Conservation (phyloP, 35 echinoderm and acorn worm genomes). For the Holothuria glaberrima region DNA sequence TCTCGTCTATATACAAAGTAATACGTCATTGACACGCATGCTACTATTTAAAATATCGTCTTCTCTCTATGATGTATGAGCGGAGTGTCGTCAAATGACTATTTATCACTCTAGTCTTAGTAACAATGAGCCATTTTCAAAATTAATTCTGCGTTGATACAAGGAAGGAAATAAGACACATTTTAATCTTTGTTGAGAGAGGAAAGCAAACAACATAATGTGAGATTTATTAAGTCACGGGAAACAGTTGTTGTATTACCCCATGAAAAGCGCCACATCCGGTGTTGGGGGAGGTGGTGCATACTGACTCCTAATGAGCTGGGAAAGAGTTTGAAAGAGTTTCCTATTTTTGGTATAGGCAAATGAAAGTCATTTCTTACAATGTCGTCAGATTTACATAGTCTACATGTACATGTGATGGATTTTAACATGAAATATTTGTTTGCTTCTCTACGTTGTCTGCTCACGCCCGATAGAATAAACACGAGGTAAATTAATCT, state of each 20-base stretch:
- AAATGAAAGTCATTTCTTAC: conserved; percentile 25
- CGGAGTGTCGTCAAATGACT: neutral
- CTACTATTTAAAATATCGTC: conserved; percentile 19
- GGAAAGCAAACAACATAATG: conserved; percentile 48
- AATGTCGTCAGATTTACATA: conserved; percentile 25
- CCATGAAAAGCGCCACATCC: conserved; percentile 15
- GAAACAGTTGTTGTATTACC: neutral
- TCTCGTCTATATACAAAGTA: conserved; percentile 20
- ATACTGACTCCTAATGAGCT: neutral
- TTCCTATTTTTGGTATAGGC: neutral
- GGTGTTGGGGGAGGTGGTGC: neutral
- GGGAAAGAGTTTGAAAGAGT: conserved; percentile 1
- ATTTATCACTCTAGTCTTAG: conserved; percentile 43
- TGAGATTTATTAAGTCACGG: conserved; percentile 34
- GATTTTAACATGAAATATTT: neutral
- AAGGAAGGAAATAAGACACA: conserved; percentile 29
- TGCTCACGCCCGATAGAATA: neutral
- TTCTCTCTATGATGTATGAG: conserved; percentile 12
- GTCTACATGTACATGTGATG: conserved; percentile 11
- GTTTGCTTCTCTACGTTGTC: conserved; percentile 8
- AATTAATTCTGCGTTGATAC: conserved; percentile 51
- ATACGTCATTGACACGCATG: conserved; percentile 31
- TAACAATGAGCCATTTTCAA: conserved; percentile 53
- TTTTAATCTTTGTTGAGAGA: conserved; percentile 10
- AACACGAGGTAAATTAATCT: conserved; percentile 48